Base-by-base conservation (phyloP, 2,113 vertebrate genomes). In the Mastomys natalensis region DNA sequence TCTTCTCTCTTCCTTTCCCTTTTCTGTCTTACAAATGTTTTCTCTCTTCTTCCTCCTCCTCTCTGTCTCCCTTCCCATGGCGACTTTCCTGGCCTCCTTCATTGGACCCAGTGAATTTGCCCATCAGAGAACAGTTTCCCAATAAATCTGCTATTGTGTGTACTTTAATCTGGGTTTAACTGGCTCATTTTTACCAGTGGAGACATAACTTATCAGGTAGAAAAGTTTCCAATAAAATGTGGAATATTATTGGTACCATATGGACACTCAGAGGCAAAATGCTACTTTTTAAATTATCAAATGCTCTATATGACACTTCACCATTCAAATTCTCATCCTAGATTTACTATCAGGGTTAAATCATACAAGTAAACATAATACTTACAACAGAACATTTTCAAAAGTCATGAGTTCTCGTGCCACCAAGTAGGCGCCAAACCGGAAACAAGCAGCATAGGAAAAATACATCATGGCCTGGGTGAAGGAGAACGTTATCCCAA, bases 391-490 rank as follows among this genome's bases (percentile, higher is more conserved):
- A 40, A 99, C 99, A 9, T 3, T 68, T 66, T 99, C 97, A 62
- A 77, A 99, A 0, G 62, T 0, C 98, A 99, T 99, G 21, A 97
- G 0, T 0, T 19, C 17, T 0, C 88, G 76, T n/a, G 34, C 96
- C 45, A 99, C 99, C 29, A 99, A 99, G 97, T 98, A 99, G 73
- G 99, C 99, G 31, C 99, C 99, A 95, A 99, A 99, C 4, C 99
- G 99, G 98, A 99, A 99, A 94, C 99, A 99, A 53, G 76, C 99
- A 0, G 99, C 99, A 4, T 99, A 99, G 55, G 99, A 99, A 40
- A 99, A 99, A 98, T 99, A 99, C 97, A 99, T 99, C 98, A 99
- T 99, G 29, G 99, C 99, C 97, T 99, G 99, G 62, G 99, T 99
- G 96, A 99, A 97, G 78, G 99, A 97, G 97, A 99, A 99, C 4